Percentiles rank a stretch among this genome's conserved stretches.
Conservation (phyloP, 2,888 invertebrate species). For the Cabera pusaria region DNA sequence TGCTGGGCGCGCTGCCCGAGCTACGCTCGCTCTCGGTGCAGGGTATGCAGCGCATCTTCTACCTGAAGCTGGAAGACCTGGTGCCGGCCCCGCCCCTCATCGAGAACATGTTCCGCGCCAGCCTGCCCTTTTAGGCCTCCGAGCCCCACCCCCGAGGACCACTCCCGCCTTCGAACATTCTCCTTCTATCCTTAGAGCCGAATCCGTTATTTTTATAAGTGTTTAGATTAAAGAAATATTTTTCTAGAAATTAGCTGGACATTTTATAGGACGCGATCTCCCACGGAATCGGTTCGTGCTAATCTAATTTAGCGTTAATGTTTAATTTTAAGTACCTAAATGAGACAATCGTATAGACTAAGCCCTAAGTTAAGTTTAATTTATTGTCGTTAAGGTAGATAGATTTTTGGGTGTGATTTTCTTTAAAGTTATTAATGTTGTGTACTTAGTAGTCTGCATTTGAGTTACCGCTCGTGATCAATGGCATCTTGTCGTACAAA, state of each 20-base stretch:
- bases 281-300: conserved; percentile 75
- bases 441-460: conserved; percentile 80
- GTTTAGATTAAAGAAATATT: conserved; percentile 75
- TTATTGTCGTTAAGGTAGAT: conserved; percentile 68
- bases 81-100: conserved; percentile 96
- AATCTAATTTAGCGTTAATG: conserved; percentile 36
- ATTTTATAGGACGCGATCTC: conserved; percentile 76
- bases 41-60: conserved; percentile 97
- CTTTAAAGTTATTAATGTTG: conserved; percentile 68
- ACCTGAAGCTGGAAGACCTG: conserved; percentile 95
- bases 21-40: conserved; percentile 96
- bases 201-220: conserved; percentile 79
- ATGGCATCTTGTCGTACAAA: conserved; percentile 84
- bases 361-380: conserved; percentile 70
- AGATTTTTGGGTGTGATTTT: conserved; percentile 74
- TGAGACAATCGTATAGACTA: conserved; percentile 62
- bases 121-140: conserved; percentile 92
- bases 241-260: conserved; percentile 73
- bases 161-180: conserved; percentile 73
- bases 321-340: conserved; percentile 50
- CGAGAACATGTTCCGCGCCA: conserved; percentile 97
- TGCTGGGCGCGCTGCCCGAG: conserved; percentile 96
- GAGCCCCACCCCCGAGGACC: conserved; percentile 58
- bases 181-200: conserved; percentile 66
- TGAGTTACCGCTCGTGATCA: conserved; percentile 83